These are phyloP conservation scores for Callospermophilus lateralis DNA, from an alignment of 2,113 vertebrate species.

Conservation along the genomic window DNA sequence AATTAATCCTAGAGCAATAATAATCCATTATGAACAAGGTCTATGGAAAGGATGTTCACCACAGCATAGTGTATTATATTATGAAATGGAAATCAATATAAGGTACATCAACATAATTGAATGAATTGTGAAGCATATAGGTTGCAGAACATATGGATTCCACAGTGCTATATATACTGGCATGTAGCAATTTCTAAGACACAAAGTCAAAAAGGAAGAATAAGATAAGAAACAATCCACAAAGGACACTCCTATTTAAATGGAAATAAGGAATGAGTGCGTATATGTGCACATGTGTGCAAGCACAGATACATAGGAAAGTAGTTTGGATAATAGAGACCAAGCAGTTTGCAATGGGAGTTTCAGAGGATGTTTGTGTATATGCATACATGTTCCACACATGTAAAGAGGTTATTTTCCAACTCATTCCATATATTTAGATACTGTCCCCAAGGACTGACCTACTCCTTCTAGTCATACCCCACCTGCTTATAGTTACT, in stretches of 20 bases:
- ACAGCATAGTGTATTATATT: background rate
- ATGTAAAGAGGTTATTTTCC: background rate
- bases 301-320: background rate
- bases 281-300: background rate
- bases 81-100: background rate
- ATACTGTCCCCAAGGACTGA: too few species aligned
- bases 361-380: background rate
- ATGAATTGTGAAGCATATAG: background rate
- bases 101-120: background rate
- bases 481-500: too few species aligned
- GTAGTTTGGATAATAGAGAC: background rate
- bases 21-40: background rate
- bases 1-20: background rate
- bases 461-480: too few species aligned
- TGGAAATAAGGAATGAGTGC: background rate
- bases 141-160: background rate
- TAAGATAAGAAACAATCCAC: background rate
- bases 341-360: background rate
- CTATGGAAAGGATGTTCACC: background rate
- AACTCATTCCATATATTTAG: background rate
- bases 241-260: background rate
- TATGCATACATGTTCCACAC: accelerated
- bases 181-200: background rate
- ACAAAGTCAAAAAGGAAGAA: background rate
- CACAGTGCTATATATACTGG: background rate